Evolutionary conservation across 2,797 vertebrate species (phyloP).

Genomic region (Leuciscus waleckii): DNA sequence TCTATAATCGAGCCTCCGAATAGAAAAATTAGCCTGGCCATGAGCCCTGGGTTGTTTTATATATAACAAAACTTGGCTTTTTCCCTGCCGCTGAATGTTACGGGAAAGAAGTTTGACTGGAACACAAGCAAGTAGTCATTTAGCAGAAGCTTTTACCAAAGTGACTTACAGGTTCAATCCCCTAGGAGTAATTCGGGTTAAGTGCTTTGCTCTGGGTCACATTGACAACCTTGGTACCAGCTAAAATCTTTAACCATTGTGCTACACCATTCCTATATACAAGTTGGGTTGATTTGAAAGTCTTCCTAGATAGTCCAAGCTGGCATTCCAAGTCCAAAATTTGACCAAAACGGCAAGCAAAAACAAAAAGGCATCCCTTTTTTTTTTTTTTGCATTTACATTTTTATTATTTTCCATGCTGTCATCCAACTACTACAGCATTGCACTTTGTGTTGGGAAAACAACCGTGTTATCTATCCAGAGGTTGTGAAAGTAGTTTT

Average conservation of each 20-base stretch:
- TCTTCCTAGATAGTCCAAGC: neutral
- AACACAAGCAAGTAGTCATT: slow-evolving; percentile 20
- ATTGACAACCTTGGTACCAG: slow-evolving; percentile 25
- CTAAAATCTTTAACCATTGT: slow-evolving; percentile 8
- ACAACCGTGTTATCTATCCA: neutral
- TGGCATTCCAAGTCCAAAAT: neutral
- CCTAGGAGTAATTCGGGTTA: slow-evolving; percentile 28
- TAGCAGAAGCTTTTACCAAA: slow-evolving; percentile 19
- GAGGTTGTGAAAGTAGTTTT: neutral
- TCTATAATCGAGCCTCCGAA: neutral
- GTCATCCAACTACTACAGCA: slow-evolving; percentile 1
- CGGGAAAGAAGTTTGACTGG: neutral
- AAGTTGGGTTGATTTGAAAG: neutral
- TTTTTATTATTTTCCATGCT: neutral
- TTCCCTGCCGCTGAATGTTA: neutral
- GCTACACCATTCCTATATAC: neutral
- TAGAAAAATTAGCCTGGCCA: neutral
- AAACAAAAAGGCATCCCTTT: neutral
- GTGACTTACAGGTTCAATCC: slow-evolving; percentile 14
- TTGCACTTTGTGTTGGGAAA: slow-evolving; percentile 2
- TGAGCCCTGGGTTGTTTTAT: slow-evolving; percentile 12
- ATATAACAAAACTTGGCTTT: neutral
- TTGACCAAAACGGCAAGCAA: neutral
- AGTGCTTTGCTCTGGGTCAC: slow-evolving; percentile 32
- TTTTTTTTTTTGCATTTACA: neutral